A percentile compares a stretch with the other conserved stretches of the same genome.
These are phyloP conservation scores for Drosophila oshimai DNA, from an alignment of 1,140 invertebrate genomes.

Conservation along the genomic window DNA sequence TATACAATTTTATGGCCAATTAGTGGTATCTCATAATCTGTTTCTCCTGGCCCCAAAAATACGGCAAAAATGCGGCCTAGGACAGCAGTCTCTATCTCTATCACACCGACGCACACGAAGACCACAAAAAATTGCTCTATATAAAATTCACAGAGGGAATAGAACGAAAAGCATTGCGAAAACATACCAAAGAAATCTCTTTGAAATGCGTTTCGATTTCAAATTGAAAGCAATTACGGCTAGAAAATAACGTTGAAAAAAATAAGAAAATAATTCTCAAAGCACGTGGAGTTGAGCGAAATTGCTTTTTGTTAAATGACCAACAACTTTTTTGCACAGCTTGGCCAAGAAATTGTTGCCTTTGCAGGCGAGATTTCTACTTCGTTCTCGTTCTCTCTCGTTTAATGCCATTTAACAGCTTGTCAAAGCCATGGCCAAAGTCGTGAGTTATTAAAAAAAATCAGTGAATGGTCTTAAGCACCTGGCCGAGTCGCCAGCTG, in stretches of 20 bases:
- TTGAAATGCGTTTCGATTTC: constrained; percentile 40
- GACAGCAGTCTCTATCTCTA: not conserved
- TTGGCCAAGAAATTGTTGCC: constrained; percentile 19
- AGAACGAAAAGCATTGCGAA: not conserved
- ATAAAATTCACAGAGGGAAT: not conserved
- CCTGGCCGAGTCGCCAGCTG: constrained; percentile 2
- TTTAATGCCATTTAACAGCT: constrained; percentile 70
- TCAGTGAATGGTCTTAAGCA: constrained; percentile 39
- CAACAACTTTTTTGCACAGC: constrained; percentile 29
- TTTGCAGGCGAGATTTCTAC: constrained; percentile 9
- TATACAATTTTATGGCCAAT: constrained; percentile 46
- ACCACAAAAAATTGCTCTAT: not conserved
- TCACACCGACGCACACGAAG: not conserved
- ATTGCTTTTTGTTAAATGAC: constrained; percentile 50
- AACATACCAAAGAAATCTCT: constrained; percentile 9
- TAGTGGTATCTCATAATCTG: constrained; percentile 43
- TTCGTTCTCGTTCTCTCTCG: not conserved
- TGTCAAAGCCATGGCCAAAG: constrained; percentile 52
- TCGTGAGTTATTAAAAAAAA: constrained; percentile 47
- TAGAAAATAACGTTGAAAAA: not conserved
- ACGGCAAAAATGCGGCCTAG: constrained; percentile 19
- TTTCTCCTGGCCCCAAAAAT: not conserved
- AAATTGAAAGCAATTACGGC: constrained; percentile 43
- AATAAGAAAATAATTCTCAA: constrained; percentile 39
- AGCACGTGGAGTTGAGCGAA: constrained; percentile 25